Evolutionary conservation across 2,797 vertebrate species (phyloP).

Genomic region (Spinus olivaceus): DNA sequence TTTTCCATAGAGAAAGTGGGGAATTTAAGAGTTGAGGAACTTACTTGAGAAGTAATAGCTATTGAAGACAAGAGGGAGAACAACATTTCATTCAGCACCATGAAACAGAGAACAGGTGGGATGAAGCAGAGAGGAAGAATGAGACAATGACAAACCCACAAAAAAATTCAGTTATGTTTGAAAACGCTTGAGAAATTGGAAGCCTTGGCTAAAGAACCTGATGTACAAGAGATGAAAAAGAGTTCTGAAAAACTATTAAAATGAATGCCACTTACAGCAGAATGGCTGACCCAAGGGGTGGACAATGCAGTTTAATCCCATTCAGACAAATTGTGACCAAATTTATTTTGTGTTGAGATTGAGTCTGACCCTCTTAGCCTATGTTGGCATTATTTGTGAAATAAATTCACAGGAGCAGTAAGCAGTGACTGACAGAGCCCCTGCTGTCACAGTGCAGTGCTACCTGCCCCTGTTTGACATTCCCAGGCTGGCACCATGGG

Average conservation of each 20-base stretch:
- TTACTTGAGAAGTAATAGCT: neutral
- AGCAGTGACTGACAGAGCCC: neutral
- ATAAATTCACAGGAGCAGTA: neutral
- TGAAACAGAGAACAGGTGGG: neutral
- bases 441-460: neutral
- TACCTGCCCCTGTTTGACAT: neutral
- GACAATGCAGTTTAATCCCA: neutral
- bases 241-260: neutral
- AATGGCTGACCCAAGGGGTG: neutral
- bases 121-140: neutral
- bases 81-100: neutral
- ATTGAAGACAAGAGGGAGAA: neutral
- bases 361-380: neutral
- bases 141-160: neutral
- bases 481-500: neutral
- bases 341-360: neutral
- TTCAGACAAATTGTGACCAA: neutral
- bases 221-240: neutral
- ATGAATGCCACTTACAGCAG: neutral
- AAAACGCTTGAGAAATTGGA: neutral
- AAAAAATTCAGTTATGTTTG: neutral
- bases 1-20: neutral
- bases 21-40: neutral
- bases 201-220: neutral
- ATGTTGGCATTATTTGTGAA: neutral